These are phyloP conservation scores for Oeneis ivallda DNA, from an alignment of 2,888 invertebrate species.

Conservation along the genomic window DNA sequence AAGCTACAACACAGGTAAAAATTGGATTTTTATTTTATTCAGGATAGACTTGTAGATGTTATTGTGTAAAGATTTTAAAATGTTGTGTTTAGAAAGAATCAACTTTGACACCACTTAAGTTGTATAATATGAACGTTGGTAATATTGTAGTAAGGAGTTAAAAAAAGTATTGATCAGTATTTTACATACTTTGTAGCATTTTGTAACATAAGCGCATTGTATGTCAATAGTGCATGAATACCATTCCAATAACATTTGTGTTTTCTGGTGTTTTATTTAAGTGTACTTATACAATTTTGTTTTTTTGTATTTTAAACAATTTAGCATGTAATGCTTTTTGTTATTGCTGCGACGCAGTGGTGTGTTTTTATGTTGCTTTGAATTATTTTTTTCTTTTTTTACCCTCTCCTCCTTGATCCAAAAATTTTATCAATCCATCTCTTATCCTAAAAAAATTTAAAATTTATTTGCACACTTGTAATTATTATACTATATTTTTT, in stretches of 20 bases:
- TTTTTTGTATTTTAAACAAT: constrained; percentile 40
- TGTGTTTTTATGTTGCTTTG: constrained; percentile 75
- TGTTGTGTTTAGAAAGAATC: constrained; percentile 37
- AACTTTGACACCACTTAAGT: constrained; percentile 15
- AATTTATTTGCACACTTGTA: not conserved
- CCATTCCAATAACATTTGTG: constrained; percentile 48
- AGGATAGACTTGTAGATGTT: no score
- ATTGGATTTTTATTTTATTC: no score
- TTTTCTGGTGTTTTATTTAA: constrained; percentile 48
- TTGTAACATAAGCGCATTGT: constrained; percentile 32
- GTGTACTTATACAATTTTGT: constrained; percentile 36
- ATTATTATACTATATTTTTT: not conserved
- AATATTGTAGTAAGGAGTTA: constrained; percentile 14
- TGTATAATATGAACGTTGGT: constrained; percentile 4
- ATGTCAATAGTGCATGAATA: constrained; percentile 35
- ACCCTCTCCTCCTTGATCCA: constrained; percentile 41
- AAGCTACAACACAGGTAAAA: no score
- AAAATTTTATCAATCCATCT: constrained; percentile 6
- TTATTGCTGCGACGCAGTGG: constrained; percentile 66
- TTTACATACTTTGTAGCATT: not conserved
- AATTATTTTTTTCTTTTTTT: constrained; percentile 66
- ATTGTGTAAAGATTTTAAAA: not conserved
- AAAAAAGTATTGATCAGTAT: not conserved
- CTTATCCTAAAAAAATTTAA: constrained; percentile 2
- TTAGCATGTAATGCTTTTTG: constrained; percentile 60